phyloP scores from a whole-genome alignment of 2,888 invertebrate species.

The Lissonota sp. region DNA sequence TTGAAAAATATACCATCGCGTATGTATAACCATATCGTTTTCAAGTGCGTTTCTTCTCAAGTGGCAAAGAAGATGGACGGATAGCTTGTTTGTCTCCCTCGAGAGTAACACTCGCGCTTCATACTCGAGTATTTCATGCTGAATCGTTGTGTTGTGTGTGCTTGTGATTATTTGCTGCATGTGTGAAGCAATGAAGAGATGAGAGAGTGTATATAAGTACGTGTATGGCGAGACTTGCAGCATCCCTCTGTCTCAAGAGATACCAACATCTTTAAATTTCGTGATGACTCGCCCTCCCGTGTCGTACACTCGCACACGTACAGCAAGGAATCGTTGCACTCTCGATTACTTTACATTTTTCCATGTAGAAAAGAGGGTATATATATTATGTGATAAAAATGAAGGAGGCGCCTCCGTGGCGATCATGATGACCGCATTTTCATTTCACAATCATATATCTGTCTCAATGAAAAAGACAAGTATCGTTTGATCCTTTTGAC shows the following conservation, averaged over 20 bases:
- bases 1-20: background rate
- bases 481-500: conserved; percentile 16
- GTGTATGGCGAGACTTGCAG: conserved; percentile 29
- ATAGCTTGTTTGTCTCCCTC: conserved; percentile 62
- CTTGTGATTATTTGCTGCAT: background rate
- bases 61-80: conserved; percentile 56
- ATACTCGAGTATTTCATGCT: conserved; percentile 56
- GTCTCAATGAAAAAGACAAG: conserved; percentile 11
- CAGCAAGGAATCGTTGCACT: too few relatives aligned
- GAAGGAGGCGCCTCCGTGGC: background rate
- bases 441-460: background rate
- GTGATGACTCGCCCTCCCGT: too few relatives aligned
- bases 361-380: too few relatives aligned
- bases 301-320: too few relatives aligned
- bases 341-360: too few relatives aligned
- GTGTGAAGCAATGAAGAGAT: background rate
- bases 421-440: conserved; percentile 13
- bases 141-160: conserved; percentile 1
- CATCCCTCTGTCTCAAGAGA: conserved; percentile 57
- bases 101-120: conserved; percentile 50
- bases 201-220: background rate
- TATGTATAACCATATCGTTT: conserved; percentile 25
- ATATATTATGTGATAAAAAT: background rate
- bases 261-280: conserved; percentile 25
- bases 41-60: conserved; percentile 57